Evolutionary conservation across 2,797 vertebrate genomes (phyloP).

Genomic region (Lemur catta): DNA sequence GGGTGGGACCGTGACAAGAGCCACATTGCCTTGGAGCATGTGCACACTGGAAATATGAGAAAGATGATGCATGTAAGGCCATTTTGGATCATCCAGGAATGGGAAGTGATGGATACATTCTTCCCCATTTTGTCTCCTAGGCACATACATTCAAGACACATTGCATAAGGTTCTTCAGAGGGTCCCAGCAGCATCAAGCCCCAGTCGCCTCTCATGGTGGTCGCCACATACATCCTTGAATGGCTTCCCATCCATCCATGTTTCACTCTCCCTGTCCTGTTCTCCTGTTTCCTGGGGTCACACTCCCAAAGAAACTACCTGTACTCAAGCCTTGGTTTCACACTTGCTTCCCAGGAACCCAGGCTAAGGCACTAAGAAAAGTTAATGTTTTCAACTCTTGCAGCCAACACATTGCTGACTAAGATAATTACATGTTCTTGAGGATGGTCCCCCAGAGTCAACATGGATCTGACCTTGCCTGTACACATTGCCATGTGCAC

Average conservation of each 20-base stretch:
- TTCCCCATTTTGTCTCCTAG: background rate
- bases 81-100: background rate
- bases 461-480: background rate
- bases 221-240: background rate
- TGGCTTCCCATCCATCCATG: background rate
- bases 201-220: background rate
- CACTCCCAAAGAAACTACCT: background rate
- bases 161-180: background rate
- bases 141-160: background rate
- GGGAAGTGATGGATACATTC: background rate
- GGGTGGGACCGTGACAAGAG: background rate
- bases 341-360: background rate
- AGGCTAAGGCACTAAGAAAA: background rate
- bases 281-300: background rate
- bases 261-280: background rate
- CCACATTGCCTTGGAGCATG: background rate
- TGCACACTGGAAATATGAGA: background rate
- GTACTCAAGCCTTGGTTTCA: background rate
- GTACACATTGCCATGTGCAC: background rate
- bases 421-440: background rate
- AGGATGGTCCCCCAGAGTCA: background rate
- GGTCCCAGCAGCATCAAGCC: background rate
- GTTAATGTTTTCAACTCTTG: background rate
- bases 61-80: background rate
- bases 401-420: background rate